Evolutionary conservation across 1,140 invertebrate genomes (phyloP), one percentile per base, ranked within the genome.

Genomic region (Popillia japonica): DNA sequence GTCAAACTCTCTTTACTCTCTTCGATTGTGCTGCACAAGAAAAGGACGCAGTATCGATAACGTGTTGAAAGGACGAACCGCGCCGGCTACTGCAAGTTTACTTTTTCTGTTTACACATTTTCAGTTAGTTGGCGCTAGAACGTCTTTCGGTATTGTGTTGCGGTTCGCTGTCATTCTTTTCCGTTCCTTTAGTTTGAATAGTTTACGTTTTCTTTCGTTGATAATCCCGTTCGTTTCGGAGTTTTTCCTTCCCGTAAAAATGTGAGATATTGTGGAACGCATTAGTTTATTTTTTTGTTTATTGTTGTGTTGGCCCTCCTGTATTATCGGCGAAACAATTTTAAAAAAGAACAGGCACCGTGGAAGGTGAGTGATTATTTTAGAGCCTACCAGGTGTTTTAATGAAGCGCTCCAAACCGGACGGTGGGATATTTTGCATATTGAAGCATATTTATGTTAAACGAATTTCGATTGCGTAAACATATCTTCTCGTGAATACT

Each of bases 231-330:
- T 9, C 41, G 10, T 42, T 10, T 48, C 9, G 44, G 44, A 10
- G 44, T 48, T 48, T n/a, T 48, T 48, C 2, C n/a, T 48, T n/a
- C 10, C 9, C n/a, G 10, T 9, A 2, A 14, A 48, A 48, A 48
- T 3, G n/a, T 48, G 44, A 14, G 44, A 48, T 48, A 91, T 94
- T 77, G 94, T 97, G 75, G 95, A 92, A 6, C 88, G 97, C 55
- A 91, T 94, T 83, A 94, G 96, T 0, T 87, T 93, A 78, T 91
- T 91, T 78, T 92, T 91, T 44, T 90, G 88, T 83, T 92, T 93
- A n/a, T 59, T 89, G 90, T 72, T 89, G 96, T 55, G 94, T 96
- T 87, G 93, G 93, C 23, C 81, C 90, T 42, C 86, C 88, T 14
- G 89, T n/a, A n/a, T 94, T 72, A 89, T 89, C 73, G 88, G 89